phyloP scores from a whole-genome alignment of 1,140 invertebrate species.

The Saxidomus purpurata region DNA sequence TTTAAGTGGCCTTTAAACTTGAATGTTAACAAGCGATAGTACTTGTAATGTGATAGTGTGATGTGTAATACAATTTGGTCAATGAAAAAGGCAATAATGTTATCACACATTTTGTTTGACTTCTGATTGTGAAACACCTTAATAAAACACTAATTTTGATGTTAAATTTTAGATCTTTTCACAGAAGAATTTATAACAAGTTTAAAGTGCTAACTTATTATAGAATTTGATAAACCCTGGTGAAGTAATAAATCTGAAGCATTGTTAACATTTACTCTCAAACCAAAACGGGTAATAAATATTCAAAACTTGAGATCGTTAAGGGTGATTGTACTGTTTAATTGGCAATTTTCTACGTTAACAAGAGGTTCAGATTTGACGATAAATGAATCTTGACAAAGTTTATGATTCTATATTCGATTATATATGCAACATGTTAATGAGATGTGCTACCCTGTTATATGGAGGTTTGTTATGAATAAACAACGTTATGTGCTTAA shows the following conservation, averaged over 20 bases:
- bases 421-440: not conserved
- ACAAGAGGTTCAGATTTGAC: not conserved
- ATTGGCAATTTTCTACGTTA: not conserved
- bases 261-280: not conserved
- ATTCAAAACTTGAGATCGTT: not conserved
- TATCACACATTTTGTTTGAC: not conserved
- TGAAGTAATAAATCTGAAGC: constrained; percentile 3
- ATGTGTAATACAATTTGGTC: not conserved
- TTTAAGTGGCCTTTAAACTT: too few species aligned
- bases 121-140: not conserved
- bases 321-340: not conserved
- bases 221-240: constrained; percentile 29
- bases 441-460: not conserved
- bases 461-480: too few species aligned
- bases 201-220: constrained; percentile 11
- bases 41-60: constrained; percentile 71
- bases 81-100: not conserved
- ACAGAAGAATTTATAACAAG: not conserved
- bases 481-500: too few species aligned
- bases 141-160: not conserved
- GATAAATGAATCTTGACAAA: not conserved
- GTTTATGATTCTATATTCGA: not conserved
- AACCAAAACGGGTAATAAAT: constrained; percentile 2
- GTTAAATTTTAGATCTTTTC: not conserved
- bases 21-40: too few species aligned